phyloP scores from a whole-genome alignment of 1,140 invertebrate genomes.

The Ips typographus region DNA sequence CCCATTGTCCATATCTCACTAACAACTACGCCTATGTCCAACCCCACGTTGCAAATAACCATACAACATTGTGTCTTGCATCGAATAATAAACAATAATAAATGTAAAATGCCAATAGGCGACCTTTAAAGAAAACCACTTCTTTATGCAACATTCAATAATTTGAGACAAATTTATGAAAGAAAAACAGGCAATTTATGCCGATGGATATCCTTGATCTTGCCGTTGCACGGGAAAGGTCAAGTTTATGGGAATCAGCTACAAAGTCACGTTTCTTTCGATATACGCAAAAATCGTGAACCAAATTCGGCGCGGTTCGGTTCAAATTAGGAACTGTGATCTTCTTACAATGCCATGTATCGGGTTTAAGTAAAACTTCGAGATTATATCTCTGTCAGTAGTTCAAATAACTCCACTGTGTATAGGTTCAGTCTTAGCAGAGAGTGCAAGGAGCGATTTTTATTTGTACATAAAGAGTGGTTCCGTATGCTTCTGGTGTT shows the following conservation, averaged over 20 bases:
- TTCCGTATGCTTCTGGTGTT: too few species aligned
- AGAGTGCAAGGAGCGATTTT: too few species aligned
- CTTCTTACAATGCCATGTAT: constrained; percentile 11
- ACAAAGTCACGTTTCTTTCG: constrained; percentile 20
- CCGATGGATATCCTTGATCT: constrained; percentile 28
- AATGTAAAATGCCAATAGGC: constrained; percentile 22
- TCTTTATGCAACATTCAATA: constrained; percentile 27
- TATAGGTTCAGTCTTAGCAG: too few species aligned
- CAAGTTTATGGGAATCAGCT: constrained; percentile 24
- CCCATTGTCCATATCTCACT: too few species aligned
- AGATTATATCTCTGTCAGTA: too few species aligned
- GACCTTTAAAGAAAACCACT: constrained; percentile 26
- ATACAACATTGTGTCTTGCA: not conserved
- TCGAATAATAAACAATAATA: constrained; percentile 11
- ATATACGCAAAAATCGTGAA: constrained; percentile 26
- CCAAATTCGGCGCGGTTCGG: constrained; percentile 13
- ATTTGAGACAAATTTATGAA: constrained; percentile 21
- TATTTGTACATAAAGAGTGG: too few species aligned
- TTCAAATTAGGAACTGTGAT: constrained; percentile 28
- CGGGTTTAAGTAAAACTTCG: not conserved
- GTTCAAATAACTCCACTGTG: too few species aligned
- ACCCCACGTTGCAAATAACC: too few species aligned
- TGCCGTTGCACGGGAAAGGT: constrained; percentile 24
- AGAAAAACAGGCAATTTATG: constrained; percentile 22
- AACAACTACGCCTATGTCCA: too few species aligned